These are phyloP conservation scores for Lasioglossum zephyrum DNA, from an alignment of 2,888 invertebrate species.

Conservation along the genomic window DNA sequence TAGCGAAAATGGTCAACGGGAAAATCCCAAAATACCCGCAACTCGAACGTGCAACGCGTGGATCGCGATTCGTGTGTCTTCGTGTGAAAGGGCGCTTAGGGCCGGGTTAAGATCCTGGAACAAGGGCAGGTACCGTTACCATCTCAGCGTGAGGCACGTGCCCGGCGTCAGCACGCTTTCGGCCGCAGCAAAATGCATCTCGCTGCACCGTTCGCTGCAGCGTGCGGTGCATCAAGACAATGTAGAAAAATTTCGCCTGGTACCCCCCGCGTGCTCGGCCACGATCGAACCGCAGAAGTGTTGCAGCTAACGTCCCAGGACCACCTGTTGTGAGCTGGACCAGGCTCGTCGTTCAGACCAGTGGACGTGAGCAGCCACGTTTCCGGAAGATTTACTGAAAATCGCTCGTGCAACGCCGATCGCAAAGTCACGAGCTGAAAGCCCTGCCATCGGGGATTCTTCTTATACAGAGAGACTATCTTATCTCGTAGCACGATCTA, in stretches of 20 bases:
- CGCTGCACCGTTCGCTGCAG: constrained; percentile 32
- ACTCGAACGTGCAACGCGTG: not conserved
- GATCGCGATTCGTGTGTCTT: not conserved
- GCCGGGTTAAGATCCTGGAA: constrained; percentile 59
- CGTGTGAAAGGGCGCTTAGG: constrained; percentile 25
- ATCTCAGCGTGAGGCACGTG: constrained; percentile 78
- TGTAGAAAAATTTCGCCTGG: constrained; percentile 67
- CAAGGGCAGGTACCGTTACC: constrained; percentile 71
- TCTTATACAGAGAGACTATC: not conserved
- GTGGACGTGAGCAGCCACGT: constrained; percentile 37
- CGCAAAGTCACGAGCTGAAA: constrained; percentile 6
- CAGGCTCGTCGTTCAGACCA: constrained; percentile 38
- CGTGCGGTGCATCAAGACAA: constrained; percentile 69
- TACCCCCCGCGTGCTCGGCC: constrained; percentile 34
- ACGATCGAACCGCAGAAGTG: constrained; percentile 49
- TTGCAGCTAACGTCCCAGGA: constrained; percentile 49
- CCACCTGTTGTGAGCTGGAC: constrained; percentile 74
- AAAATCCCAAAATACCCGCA: not conserved
- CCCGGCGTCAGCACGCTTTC: constrained; percentile 73
- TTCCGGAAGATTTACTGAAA: constrained; percentile 53
- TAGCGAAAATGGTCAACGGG: no score
- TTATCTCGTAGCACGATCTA: not conserved
- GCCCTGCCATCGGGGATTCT: not conserved
- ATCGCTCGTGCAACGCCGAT: not conserved
- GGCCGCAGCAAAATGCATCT: constrained; percentile 18